Evolutionary conservation across 35 echinoderm and acorn worm species (phyloP), one percentile per base, ranked within the genome.

Genomic region (Heliocidaris erythrogramma): DNA sequence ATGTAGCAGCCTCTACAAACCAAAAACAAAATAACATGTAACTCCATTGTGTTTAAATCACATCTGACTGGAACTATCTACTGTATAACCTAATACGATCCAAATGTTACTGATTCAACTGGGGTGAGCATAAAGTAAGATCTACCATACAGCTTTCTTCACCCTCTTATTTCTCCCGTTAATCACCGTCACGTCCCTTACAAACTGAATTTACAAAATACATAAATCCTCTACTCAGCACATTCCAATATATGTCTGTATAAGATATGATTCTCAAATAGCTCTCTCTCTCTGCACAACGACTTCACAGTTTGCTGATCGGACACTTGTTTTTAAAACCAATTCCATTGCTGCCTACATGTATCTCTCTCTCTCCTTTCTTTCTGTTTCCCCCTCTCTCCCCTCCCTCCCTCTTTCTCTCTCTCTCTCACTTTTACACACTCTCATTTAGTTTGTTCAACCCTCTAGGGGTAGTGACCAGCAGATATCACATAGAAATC

Each of bases 401-500:
- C 65, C 17, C 24, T 78, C 65, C 5, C 27, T 78, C 65, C 27
- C 65, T 78, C 27, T 0, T 0, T 3, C 65, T 0, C 27, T 69
- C 60, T 69, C 60, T 69, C 6, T 69, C 60, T 17, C 16, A 27
- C 17, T 69, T 27, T 21, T 17, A 18, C 24, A 21, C 60, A 18
- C 60, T 78, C 65, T 78, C 65, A 78, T 78, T 78, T 78, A 78
- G 65, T 78, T 78, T 78, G 65, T 78, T 78, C 65, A 78, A 78
- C 65, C 65, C 65, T 78, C 65, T 78, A 21, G 65, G 65, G 65
- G 65, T 78, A 78, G 65, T 78, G 65, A 78, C 65, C 65, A 78
- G 65, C 65, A 78, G 21, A 78, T 78, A 78, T 78, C 65, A 78
- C 65, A 78, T 78, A n/a, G 65, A 78, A 78, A 78, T 78, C 65